A percentile compares a stretch with the other conserved stretches of the same genome.
These are phyloP conservation scores for Selene dorsalis DNA, from an alignment of 2,797 vertebrate genomes.

Conservation along the genomic window DNA sequence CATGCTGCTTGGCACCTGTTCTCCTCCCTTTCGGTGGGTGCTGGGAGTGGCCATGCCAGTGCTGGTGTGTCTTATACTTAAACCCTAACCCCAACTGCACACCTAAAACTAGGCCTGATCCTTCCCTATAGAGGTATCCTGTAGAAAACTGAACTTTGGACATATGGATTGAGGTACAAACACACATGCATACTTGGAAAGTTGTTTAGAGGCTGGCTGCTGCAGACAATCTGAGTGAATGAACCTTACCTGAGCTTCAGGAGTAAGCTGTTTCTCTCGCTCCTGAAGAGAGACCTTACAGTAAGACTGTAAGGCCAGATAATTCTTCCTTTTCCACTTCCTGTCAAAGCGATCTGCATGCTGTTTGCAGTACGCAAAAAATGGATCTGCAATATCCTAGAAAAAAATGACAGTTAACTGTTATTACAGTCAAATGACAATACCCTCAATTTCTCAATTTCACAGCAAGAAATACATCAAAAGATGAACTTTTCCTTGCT, in stretches of 20 bases:
- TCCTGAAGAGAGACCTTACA: conserved; percentile 97
- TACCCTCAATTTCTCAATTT: too few relatives aligned
- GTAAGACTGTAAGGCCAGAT: conserved; percentile 96
- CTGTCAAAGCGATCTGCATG: conserved; percentile 99
- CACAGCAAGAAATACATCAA: too few relatives aligned
- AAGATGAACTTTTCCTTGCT: too few relatives aligned
- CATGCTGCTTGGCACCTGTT: too few relatives aligned
- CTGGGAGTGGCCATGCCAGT: too few relatives aligned
- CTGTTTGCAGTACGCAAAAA: conserved; percentile 99
- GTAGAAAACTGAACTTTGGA: not conserved
- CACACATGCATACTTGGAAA: not conserved
- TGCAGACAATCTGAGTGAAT: not conserved
- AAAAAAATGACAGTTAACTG: conserved; percentile 29
- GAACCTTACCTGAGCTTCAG: conserved; percentile 92
- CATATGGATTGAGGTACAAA: not conserved
- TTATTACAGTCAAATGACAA: not conserved
- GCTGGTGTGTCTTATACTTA: too few relatives aligned
- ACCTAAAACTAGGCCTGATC: not conserved
- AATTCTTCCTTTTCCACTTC: conserved; percentile 99
- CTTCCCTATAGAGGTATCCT: not conserved
- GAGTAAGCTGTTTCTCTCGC: conserved; percentile 94
- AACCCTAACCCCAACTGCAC: not conserved
- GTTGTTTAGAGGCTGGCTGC: not conserved
- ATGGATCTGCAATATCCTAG: conserved; percentile 99
- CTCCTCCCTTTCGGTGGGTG: too few relatives aligned